Base-by-base conservation (phyloP, 2,888 invertebrate genomes). In the Abscondita cerata region DNA sequence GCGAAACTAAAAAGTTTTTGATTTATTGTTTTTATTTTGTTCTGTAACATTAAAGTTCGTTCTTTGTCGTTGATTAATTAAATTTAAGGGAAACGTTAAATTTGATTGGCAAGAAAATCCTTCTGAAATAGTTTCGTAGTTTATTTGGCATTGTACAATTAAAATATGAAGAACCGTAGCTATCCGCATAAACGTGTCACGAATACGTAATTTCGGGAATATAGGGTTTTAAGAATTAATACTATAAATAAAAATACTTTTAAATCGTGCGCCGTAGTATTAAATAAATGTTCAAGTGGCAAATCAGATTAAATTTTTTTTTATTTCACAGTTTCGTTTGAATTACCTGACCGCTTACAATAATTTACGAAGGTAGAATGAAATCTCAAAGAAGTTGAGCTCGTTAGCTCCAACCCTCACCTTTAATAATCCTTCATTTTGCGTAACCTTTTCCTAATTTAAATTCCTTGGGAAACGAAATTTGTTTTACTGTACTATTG, bases 371-470 rank as follows among this genome's bases (percentile, higher is more conserved):
- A 18, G 40, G 48, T n/a, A 40, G 48, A 56, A 56, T 56, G 56
- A 56, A 56, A 56, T 56, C 56, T 56, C 40, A 38, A 56, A 56
- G 56, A 56, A 48, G 48, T 56, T 50, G 40, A 50, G 15, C 31
- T 56, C 56, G 50, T 50, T 50, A 56, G 50, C 50, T 56, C 31
- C 50, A n/a, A 41, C 56, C 50, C 38, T 50, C 40, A 36, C 50
- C 47, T 56, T 56, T 50, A 56, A 56, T 56, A 56, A 56, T 50
- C 56, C 48, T 31, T 50, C 50, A 48, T 48, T 50, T 50, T 36
- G 18, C 19, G 50, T 38, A 40, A 48, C 56, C 56, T 50, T 50
- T 55, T 56, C 48, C 56, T 56, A 56, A 56, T 56, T 56, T 56
- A 56, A 56, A 56, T 56, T 56, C 56, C 50, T 50, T 20, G 48